Evolutionary conservation across 2,888 invertebrate species (phyloP).

Genomic region (Acrocyrtus sp.): DNA sequence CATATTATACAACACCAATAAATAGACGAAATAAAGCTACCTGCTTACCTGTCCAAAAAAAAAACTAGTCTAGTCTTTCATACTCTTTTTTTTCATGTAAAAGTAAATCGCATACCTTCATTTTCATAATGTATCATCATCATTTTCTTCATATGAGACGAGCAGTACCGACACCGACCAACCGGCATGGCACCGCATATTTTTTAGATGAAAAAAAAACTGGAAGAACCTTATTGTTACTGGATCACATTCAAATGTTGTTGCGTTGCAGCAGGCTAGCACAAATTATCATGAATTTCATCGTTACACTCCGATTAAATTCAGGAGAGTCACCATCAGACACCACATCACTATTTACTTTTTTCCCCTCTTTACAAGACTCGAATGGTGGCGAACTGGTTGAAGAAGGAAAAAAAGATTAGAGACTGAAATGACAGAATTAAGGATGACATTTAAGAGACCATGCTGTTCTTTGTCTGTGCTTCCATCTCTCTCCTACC

Average conservation of each 20-base stretch:
- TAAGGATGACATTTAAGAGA: constrained; percentile 57
- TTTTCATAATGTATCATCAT: constrained; percentile 32
- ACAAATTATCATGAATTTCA: constrained; percentile 43
- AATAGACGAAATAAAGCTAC: constrained; percentile 48
- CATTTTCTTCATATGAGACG: constrained; percentile 16
- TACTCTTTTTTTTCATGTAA: too few species aligned
- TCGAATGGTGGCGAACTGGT: constrained; percentile 1
- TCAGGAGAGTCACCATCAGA: constrained; percentile 9
- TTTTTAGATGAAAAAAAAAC: constrained; percentile 7
- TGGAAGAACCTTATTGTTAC: constrained; percentile 13
- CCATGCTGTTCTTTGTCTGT: constrained; percentile 55
- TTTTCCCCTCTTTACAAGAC: neutral
- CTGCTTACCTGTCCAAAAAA: constrained; percentile 31
- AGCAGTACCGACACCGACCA: too few species aligned
- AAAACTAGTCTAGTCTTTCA: too few species aligned
- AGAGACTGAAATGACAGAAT: constrained; percentile 49
- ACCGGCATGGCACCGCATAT: constrained; percentile 25
- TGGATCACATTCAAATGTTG: constrained; percentile 29
- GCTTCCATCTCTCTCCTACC: constrained; percentile 44
- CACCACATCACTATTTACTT: constrained; percentile 2
- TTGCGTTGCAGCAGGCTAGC: too few species aligned
- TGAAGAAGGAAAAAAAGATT: constrained; percentile 18
- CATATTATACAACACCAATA: constrained; percentile 51
- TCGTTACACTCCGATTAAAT: constrained; percentile 38
- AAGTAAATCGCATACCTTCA: too few species aligned